Evolutionary conservation across 2,888 invertebrate species (phyloP), one percentile per base, ranked within the genome.

Genomic region (Watsonalla binaria): DNA sequence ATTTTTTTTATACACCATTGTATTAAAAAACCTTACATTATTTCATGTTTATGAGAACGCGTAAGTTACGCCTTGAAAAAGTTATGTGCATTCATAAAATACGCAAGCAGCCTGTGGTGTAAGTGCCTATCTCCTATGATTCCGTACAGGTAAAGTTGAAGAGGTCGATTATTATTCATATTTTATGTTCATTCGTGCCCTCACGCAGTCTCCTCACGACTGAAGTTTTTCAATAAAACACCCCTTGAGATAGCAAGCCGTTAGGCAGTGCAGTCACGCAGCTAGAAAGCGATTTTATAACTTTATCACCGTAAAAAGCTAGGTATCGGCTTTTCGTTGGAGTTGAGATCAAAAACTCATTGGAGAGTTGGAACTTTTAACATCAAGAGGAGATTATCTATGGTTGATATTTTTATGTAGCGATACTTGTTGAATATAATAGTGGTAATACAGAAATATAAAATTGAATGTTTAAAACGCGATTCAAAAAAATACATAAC

Each of bases 201-300:
- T 82, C 73, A 75, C 73, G 82, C 68, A 90, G 80, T 87, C 89
- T 61, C 76, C 77, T 87, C 90, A 89, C 89, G 89, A 78, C 74
- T 73, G 62, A 85, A 89, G 84, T 90, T 90, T 90, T 90, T 89
- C 89, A 90, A 89, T 89, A 89, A 90, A 90, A 86, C 85, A 83
- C 81, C 84, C 82, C 74, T 70, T 70, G 71, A 78, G 76, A 78
- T 77, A 78, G 69, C 68, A 66, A 60, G 70, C 67, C 73, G 76
- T 78, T 86, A 80, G 70, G 78, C 65, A 90, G 81, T 87, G 73
- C 78, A 82, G 87, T 89, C 90, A 89, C 90, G 90, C 82, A 85
- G 74, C 59, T 69, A 71, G 61, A 74, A 77, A 86, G 74, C 88
- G 86, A 85, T 90, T 89, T 89, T 89, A 87, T 87, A 86, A 85